A percentile compares a stretch with the other conserved stretches of the same genome.
phyloP scores from a whole-genome alignment of 2,113 vertebrate species.

The Martes martes region DNA sequence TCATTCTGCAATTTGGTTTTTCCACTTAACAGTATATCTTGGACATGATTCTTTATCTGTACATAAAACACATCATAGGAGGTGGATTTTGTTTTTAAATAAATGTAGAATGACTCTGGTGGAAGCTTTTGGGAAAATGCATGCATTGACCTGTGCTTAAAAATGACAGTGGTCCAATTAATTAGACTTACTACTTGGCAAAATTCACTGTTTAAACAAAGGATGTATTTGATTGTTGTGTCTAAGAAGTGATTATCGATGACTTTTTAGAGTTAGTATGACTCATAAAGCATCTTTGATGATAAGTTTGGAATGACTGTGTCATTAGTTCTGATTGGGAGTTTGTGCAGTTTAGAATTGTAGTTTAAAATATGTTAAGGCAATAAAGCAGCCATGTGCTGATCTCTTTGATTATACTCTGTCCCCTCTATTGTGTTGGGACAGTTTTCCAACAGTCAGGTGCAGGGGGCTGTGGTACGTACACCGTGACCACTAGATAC shows the following conservation, averaged over 20 bases:
- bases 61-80: conserved; percentile 12
- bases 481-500: neutral
- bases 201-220: conserved; percentile 55
- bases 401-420: neutral
- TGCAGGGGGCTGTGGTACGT: neutral
- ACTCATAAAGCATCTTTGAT: conserved; percentile 62
- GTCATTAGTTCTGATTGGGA: conserved; percentile 61
- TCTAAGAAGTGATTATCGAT: conserved; percentile 64
- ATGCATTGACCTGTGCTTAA: conserved; percentile 28
- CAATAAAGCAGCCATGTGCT: conserved; percentile 10
- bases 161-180: conserved; percentile 53
- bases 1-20: conserved; percentile 8
- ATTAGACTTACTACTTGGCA: conserved; percentile 57
- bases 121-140: conserved; percentile 42
- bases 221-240: conserved; percentile 51
- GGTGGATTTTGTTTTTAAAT: conserved; percentile 37
- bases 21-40: neutral
- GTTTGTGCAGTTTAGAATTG: conserved; percentile 57
- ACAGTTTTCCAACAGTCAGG: neutral
- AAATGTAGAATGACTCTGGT: conserved; percentile 46
- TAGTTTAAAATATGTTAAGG: conserved; percentile 49
- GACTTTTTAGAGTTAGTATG: conserved; percentile 61
- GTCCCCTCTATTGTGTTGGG: neutral
- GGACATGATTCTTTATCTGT: conserved; percentile 18
- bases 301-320: conserved; percentile 60